Conservation (phyloP, 2,797 vertebrate genomes). For the Urosaurus nigricauda region DNA sequence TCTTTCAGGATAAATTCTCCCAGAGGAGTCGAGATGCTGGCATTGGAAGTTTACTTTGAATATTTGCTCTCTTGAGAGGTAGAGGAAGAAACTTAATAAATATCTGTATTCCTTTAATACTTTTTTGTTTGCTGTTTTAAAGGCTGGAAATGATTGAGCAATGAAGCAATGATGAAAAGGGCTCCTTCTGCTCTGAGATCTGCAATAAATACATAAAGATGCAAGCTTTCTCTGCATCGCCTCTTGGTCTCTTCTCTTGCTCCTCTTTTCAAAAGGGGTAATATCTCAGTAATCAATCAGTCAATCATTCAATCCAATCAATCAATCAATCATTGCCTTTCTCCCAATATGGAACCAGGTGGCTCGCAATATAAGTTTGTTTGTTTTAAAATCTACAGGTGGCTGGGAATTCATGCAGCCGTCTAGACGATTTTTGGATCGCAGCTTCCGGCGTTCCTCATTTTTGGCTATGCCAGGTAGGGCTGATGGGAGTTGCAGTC, state of each 20-base stretch:
- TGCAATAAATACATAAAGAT: not conserved
- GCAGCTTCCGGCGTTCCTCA: too few species aligned
- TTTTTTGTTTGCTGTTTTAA: constrained; percentile 7
- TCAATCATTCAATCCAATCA: not conserved
- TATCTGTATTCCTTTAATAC: not conserved
- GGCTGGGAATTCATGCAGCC: too few species aligned
- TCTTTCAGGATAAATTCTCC: not conserved
- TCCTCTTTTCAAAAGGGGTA: not conserved
- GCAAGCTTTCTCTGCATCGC: not conserved
- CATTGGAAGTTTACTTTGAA: not conserved
- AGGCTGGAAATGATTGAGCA: not conserved
- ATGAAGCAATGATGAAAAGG: not conserved
- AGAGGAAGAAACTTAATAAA: not conserved
- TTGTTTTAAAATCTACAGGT: too few species aligned
- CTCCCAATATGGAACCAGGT: too few species aligned
- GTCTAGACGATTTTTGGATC: too few species aligned
- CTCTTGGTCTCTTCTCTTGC: not conserved
- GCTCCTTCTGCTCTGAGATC: not conserved
- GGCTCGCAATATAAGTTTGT: too few species aligned
- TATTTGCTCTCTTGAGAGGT: not conserved
- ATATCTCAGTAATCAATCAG: not conserved
- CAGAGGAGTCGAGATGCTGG: not conserved
- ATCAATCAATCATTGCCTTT: not conserved
- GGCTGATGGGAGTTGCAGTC: not conserved
- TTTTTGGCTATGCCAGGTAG: not conserved